These are phyloP conservation scores for Protomyctophum bolini DNA, from an alignment of 2,113 vertebrate genomes.

Conservation along the genomic window DNA sequence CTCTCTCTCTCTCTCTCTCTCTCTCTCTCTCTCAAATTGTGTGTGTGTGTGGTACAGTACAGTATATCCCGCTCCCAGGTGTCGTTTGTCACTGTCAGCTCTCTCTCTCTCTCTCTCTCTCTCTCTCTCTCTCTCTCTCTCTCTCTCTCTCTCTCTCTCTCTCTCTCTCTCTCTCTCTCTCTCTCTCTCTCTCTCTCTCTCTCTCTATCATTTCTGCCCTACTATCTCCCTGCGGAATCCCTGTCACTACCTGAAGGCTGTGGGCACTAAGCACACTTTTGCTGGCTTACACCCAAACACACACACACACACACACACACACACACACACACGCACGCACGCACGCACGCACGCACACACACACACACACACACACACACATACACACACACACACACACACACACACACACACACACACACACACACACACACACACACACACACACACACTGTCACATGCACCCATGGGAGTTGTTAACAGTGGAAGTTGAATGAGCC, in stretches of 20 bases:
- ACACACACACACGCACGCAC: slow-evolving; percentile 12
- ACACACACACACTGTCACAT: neutral
- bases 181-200: slow-evolving; percentile 1
- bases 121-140: neutral
- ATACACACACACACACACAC: slow-evolving; percentile 8
- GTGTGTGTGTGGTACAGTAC: slow-evolving; percentile 21
- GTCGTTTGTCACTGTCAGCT: slow-evolving; percentile 56
- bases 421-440: slow-evolving; percentile 19
- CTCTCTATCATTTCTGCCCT: slow-evolving; percentile 15
- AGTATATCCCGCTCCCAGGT: slow-evolving; percentile 36
- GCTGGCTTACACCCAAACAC: neutral
- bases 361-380: slow-evolving; percentile 1
- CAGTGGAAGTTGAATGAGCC: slow-evolving; percentile 3
- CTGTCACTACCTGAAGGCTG: slow-evolving; percentile 31
- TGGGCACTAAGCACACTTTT: neutral
- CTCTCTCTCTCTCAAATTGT: neutral
- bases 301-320: slow-evolving; percentile 15
- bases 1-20: neutral
- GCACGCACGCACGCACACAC: slow-evolving; percentile 1
- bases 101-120: slow-evolving; percentile 24
- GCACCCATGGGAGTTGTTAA: neutral
- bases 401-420: slow-evolving; percentile 13
- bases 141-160: slow-evolving; percentile 17
- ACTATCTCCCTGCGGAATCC: slow-evolving; percentile 24
- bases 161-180: slow-evolving; percentile 22